Evolutionary conservation across 2,888 invertebrate species (phyloP), one percentile per base, ranked within the genome.

Genomic region (Trissoscelio sp.): DNA sequence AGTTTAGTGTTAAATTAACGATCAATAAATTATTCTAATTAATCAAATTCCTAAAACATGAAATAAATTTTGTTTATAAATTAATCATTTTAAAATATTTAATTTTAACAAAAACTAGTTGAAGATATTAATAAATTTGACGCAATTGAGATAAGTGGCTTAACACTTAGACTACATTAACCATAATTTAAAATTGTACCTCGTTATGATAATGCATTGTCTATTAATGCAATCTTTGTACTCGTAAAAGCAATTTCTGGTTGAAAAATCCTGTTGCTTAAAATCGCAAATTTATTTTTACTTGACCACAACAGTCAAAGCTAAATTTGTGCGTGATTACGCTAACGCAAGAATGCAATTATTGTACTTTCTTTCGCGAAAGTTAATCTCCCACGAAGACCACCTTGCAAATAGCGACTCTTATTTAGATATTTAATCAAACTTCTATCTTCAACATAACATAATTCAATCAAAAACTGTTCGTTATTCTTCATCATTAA

Each of bases 361-460:
- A 72, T 39, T 42, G 51, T 51, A 66, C 79, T 79, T 79, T 79
- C 79, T 72, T 77, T 72, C 39, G 37, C 39, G 79, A 72, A 79
- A 79, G 79, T 79, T 72, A 66, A 57, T 72, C 53, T 66, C 51
- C 42, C 66, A 79, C 60, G 48, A 72, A 79, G 66, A 72, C 67
- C 58, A 22, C 74, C 20, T 22, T 24, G 31, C 24, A 31, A 55
- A 42, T 28, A 14, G 39, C 31, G 24, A 24, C 20, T 70, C 9
- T 48, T 31, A 22, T 58, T 48, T 37, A 7, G 11, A 14, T 48
- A 58, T 24, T 24, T 24, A 28, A 58, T 58, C 18, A 44, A 57
- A 44, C 0, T 57, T 34, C 12, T 39, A 28, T 39, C 20, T 51
- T 3, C 34, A 9, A 34, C 11, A 20, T 20, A 46, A 28, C 6